Evolutionary conservation across 2,797 vertebrate species (phyloP).

Genomic region (Rhinella marina): DNA sequence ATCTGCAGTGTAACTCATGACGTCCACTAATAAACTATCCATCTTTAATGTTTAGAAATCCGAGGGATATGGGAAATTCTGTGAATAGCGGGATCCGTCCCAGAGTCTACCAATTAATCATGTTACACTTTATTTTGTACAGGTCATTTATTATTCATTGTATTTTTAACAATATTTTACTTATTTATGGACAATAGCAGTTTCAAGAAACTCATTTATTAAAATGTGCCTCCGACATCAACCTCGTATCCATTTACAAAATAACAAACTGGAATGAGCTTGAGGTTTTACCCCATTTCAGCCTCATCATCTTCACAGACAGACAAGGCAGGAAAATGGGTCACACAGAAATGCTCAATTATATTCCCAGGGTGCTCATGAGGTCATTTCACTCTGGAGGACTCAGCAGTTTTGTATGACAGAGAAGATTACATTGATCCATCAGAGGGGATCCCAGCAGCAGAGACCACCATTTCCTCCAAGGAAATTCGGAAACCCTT

Average conservation of each 20-base stretch:
- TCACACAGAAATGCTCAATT: not conserved
- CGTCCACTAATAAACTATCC: not conserved
- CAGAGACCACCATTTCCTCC: no score
- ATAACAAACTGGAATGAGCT: not conserved
- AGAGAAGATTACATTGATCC: no score
- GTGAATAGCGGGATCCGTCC: not conserved
- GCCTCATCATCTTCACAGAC: not conserved
- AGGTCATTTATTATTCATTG: slow-evolving; percentile 17
- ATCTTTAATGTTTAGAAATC: not conserved
- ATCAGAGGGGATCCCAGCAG: no score
- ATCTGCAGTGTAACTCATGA: not conserved
- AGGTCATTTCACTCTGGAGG: no score
- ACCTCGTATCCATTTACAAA: not conserved
- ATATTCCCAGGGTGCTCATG: not conserved
- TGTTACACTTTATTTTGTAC: not conserved
- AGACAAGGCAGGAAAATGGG: not conserved
- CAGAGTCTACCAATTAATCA: slow-evolving; percentile 3
- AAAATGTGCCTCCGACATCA: not conserved
- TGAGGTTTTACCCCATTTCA: not conserved
- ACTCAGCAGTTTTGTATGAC: no score
- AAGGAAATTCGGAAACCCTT: no score
- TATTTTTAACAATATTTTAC: slow-evolving; percentile 32
- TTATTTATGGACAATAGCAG: slow-evolving; percentile 14
- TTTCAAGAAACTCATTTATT: not conserved
- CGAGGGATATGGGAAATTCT: not conserved